Conservation (phyloP, 2,888 invertebrate genomes). For the Idaea dimidiata region DNA sequence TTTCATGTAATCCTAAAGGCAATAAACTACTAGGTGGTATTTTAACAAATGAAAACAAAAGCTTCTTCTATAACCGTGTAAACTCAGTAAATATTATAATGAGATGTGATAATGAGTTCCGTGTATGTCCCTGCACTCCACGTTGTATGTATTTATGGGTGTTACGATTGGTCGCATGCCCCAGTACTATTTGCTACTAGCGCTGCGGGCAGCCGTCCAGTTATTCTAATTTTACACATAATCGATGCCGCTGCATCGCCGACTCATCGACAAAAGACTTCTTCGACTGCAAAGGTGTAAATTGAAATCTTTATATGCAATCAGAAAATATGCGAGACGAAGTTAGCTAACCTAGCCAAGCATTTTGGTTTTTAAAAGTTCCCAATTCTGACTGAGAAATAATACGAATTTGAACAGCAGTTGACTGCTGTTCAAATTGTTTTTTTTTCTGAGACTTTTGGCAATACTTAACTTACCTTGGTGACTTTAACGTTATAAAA, state of each 20-base stretch:
- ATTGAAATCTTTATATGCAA: constrained; percentile 12
- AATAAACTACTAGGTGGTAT: too few relatives aligned
- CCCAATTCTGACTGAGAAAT: too few relatives aligned
- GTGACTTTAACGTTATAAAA: too few relatives aligned
- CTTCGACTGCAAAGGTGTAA: constrained; percentile 57
- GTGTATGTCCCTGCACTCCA: constrained; percentile 62
- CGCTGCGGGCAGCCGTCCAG: constrained; percentile 77
- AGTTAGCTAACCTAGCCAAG: background rate
- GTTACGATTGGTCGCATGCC: constrained; percentile 78
- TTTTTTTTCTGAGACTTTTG: background rate
- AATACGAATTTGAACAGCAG: too few relatives aligned
- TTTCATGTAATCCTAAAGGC: too few relatives aligned
- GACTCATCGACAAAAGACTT: constrained; percentile 69
- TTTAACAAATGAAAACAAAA: too few relatives aligned
- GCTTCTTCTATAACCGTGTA: background rate
- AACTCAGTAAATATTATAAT: background rate
- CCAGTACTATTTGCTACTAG: constrained; percentile 79
- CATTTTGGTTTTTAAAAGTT: too few relatives aligned
- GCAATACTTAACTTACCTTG: background rate
- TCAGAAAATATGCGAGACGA: background rate
- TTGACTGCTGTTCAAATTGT: background rate
- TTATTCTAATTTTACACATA: constrained; percentile 80
- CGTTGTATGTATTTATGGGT: constrained; percentile 71
- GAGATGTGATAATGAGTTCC: constrained; percentile 24
- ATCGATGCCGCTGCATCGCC: constrained; percentile 75